Percentiles rank a stretch among this genome's conserved stretches.
Evolutionary conservation across 23 tunicate species (phyloP).

Genomic region (Halocynthia aurantium): DNA sequence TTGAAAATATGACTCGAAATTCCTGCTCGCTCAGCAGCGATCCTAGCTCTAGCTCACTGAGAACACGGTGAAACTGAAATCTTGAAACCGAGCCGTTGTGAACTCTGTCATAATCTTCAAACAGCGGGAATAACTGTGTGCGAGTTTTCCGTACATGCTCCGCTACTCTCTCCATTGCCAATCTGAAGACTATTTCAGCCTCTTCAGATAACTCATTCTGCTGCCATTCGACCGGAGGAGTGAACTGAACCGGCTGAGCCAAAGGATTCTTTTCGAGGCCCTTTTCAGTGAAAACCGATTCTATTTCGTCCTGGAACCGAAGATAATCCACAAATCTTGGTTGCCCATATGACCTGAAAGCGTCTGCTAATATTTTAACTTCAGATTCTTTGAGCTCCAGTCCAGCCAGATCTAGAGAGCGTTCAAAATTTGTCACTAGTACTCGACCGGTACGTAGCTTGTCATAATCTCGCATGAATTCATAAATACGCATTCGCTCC

Average conservation of each 20-base stretch:
- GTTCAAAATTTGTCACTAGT: constrained; percentile 34
- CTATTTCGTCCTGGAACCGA: constrained; percentile 71
- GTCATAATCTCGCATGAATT: constrained; percentile 92
- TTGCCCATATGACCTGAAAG: constrained; percentile 41
- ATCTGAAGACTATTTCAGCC: constrained; percentile 45
- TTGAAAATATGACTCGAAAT: constrained; percentile 46
- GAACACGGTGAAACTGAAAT: constrained; percentile 69
- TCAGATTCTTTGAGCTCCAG: constrained; percentile 86
- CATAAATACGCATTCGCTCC: constrained; percentile 69
- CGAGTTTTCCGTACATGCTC: constrained; percentile 74
- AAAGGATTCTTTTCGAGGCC: constrained; percentile 69
- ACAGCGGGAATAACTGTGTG: constrained; percentile 73
- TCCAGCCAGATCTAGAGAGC: constrained; percentile 78
- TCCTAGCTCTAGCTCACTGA: constrained; percentile 73
- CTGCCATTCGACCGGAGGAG: constrained; percentile 93
- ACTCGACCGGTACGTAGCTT: constrained; percentile 73
- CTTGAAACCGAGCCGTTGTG: constrained; percentile 82
- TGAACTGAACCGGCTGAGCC: constrained; percentile 55
- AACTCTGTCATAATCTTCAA: constrained; percentile 82
- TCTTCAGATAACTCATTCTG: constrained; percentile 50
- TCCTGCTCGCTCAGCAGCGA: constrained; percentile 55
- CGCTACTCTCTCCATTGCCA: constrained; percentile 57
- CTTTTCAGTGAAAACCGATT: constrained; percentile 72
- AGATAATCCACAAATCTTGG: constrained; percentile 73
- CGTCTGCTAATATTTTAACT: constrained; percentile 40